Conservation (phyloP, 2,113 vertebrate genomes). For the Anser brachyrhynchus region DNA sequence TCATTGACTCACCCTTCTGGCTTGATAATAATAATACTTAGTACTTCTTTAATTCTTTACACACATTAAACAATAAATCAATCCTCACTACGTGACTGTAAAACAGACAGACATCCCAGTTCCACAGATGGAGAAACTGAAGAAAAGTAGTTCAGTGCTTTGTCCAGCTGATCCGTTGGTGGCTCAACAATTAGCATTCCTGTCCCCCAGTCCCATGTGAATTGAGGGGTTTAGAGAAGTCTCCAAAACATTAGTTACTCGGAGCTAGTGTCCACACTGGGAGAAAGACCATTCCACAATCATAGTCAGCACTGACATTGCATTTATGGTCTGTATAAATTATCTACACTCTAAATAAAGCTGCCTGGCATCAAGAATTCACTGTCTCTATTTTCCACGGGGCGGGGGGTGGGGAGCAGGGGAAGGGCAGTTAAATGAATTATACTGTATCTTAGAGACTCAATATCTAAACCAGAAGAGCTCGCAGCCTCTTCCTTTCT, state of each 20-base stretch:
- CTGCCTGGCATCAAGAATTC: not conserved
- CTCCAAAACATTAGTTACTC: not conserved
- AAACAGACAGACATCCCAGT: slow-evolving; percentile 7
- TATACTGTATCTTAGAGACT: not conserved
- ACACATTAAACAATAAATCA: slow-evolving; percentile 70
- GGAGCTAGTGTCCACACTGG: not conserved
- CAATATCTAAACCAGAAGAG: not conserved
- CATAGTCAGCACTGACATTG: not conserved
- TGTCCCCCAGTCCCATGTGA: not conserved
- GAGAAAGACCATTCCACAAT: not conserved
- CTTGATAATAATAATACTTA: slow-evolving; percentile 66
- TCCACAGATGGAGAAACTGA: slow-evolving; percentile 12
- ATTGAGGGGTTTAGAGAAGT: not conserved
- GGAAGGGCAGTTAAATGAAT: not conserved
- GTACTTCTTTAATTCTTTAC: slow-evolving; percentile 63
- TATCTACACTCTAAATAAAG: not conserved
- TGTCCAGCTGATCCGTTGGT: not conserved
- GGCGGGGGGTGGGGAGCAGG: not conserved
- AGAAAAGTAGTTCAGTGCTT: not conserved
- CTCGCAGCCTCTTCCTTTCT: not conserved
- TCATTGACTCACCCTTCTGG: slow-evolving; percentile 62
- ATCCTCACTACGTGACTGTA: slow-evolving; percentile 7
- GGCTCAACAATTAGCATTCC: not conserved
- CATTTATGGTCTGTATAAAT: not conserved
- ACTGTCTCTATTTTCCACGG: not conserved